Conservation (phyloP, 2,888 invertebrate genomes). For the Griposia aprilina region DNA sequence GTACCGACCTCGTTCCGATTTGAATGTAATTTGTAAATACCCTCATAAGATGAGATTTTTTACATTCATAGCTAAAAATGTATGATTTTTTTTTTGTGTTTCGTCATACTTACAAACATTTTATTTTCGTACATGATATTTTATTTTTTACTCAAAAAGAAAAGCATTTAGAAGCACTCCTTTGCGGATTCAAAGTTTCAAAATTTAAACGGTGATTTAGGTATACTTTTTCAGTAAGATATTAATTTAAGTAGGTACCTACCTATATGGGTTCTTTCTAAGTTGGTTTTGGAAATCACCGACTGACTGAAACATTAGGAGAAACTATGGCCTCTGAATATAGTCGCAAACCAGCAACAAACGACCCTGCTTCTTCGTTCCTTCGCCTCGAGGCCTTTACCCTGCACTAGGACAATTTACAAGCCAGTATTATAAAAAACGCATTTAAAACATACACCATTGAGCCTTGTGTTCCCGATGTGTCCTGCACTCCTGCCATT, state of each 20-base stretch:
- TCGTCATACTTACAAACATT: not conserved
- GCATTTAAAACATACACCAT: not conserved
- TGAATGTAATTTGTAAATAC: conserved; percentile 65
- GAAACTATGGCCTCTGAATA: too few species aligned
- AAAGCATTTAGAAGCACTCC: too few species aligned
- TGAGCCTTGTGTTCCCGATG: conserved; percentile 3
- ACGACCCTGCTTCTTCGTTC: too few species aligned
- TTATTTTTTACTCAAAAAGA: too few species aligned
- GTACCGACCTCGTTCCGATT: conserved; percentile 70
- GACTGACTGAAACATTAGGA: too few species aligned
- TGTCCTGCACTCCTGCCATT: conserved; percentile 12
- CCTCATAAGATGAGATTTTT: conserved; percentile 55
- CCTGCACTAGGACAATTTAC: not conserved
- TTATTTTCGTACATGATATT: not conserved
- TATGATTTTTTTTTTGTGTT: conserved; percentile 16
- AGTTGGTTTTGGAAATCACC: too few species aligned
- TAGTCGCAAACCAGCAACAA: too few species aligned
- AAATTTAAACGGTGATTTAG: too few species aligned
- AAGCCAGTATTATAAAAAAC: not conserved
- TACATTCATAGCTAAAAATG: conserved; percentile 44
- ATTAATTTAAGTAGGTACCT: too few species aligned
- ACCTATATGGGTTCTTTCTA: too few species aligned
- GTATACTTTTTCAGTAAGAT: too few species aligned
- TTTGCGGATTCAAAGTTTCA: too few species aligned
- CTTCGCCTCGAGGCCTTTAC: not conserved